Percentiles rank a stretch among this genome's conserved stretches.
Evolutionary conservation across 2,888 invertebrate species (phyloP).

Genomic region (Chromoteleia sp.): DNA sequence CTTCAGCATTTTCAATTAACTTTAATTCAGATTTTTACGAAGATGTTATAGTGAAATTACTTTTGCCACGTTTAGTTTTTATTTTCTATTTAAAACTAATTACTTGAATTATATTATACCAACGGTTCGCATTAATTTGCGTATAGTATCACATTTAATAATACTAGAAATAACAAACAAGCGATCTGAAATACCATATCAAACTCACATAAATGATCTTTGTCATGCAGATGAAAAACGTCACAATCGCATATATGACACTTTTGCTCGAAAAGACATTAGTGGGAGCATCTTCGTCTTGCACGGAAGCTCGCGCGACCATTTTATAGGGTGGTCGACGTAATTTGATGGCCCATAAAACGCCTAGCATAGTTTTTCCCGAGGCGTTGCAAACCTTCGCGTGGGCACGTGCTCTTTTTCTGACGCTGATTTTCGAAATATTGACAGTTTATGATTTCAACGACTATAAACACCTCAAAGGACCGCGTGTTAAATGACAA

Average conservation of each 20-base stretch:
- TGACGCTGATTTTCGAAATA: slow-evolving; percentile 76
- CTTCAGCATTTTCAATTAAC: too few relatives aligned
- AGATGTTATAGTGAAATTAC: too few relatives aligned
- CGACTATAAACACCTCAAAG: slow-evolving; percentile 51
- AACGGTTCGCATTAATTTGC: too few relatives aligned
- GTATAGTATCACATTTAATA: too few relatives aligned
- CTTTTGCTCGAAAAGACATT: slow-evolving; percentile 76
- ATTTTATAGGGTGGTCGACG: slow-evolving; percentile 84
- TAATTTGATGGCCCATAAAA: slow-evolving; percentile 85
- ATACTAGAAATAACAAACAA: too few relatives aligned
- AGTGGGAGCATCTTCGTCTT: slow-evolving; percentile 77
- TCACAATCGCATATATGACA: slow-evolving; percentile 28
- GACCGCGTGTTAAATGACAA: slow-evolving; percentile 57
- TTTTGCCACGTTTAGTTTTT: too few relatives aligned
- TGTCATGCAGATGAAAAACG: slow-evolving; percentile 29
- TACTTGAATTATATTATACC: too few relatives aligned
- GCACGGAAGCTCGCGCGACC: slow-evolving; percentile 83
- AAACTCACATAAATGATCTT: slow-evolving; percentile 9
- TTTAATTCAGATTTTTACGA: too few relatives aligned
- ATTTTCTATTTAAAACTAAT: too few relatives aligned
- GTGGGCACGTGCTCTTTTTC: slow-evolving; percentile 75
- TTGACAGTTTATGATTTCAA: slow-evolving; percentile 70
- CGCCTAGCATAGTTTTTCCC: slow-evolving; percentile 84
- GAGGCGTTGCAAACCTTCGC: slow-evolving; percentile 77
- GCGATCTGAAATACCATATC: not conserved